These are phyloP conservation scores for Stenurella melanura DNA, from an alignment of 2,888 invertebrate species.

Conservation along the genomic window DNA sequence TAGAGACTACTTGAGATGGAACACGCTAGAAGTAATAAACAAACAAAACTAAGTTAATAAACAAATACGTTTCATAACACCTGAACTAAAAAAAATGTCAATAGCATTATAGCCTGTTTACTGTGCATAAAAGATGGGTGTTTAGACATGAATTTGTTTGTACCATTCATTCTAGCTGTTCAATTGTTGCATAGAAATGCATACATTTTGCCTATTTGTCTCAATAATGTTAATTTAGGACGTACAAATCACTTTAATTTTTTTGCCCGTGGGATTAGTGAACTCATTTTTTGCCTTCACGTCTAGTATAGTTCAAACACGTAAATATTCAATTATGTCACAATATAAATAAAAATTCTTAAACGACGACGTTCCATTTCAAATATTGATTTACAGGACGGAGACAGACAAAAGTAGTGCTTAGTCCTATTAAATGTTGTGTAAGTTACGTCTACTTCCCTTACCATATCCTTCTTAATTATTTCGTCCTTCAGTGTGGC, in stretches of 20 bases:
- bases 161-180: neutral
- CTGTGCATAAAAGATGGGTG: neutral
- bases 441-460: slow-evolving; percentile 35
- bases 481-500: slow-evolving; percentile 60
- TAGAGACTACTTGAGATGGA: too few relatives aligned
- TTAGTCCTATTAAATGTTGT: too few relatives aligned
- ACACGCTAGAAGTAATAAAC: too few relatives aligned
- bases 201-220: too few relatives aligned
- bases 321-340: neutral
- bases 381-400: too few relatives aligned
- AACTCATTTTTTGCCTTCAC: neutral
- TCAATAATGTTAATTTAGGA: neutral
- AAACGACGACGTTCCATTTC: too few relatives aligned
- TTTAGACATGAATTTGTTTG: neutral
- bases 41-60: too few relatives aligned
- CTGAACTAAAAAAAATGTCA: neutral
- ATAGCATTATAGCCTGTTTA: neutral
- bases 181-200: too few relatives aligned
- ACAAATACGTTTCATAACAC: neutral
- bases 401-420: too few relatives aligned
- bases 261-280: neutral
- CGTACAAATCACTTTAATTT: neutral
- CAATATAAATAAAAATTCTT: neutral
- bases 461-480: slow-evolving; percentile 59
- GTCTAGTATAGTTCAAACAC: neutral